Evolutionary conservation across 2,888 invertebrate species (phyloP).

Genomic region (Labia minor): DNA sequence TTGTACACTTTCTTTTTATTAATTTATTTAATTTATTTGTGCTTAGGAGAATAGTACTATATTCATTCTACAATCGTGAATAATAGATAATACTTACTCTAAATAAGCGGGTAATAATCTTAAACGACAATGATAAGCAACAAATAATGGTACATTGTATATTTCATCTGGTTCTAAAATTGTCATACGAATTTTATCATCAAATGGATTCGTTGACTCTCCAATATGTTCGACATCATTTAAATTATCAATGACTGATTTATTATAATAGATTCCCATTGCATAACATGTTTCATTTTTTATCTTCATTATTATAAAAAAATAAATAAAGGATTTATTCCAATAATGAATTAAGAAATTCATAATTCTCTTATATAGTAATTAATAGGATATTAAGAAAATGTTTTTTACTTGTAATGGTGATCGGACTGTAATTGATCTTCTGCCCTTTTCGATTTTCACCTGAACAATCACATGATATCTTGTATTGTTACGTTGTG

Average conservation of each 20-base stretch:
- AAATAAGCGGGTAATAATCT: slow-evolving; percentile 61
- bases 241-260: slow-evolving; percentile 53
- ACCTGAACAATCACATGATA: slow-evolving; percentile 61
- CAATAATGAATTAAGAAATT: too few relatives aligned
- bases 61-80: too few relatives aligned
- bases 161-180: slow-evolving; percentile 63
- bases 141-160: slow-evolving; percentile 63
- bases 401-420: slow-evolving; percentile 67
- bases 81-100: slow-evolving; percentile 60
- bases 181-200: slow-evolving; percentile 58
- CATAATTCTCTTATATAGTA: too few relatives aligned
- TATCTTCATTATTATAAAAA: slow-evolving; percentile 39
- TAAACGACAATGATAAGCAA: slow-evolving; percentile 70
- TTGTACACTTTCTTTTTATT: too few relatives aligned
- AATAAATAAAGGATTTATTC: neutral
- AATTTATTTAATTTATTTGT: too few relatives aligned
- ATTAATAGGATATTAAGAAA: too few relatives aligned
- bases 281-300: slow-evolving; percentile 68
- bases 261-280: slow-evolving; percentile 62
- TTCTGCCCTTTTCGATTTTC: slow-evolving; percentile 46
- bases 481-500: slow-evolving; percentile 46
- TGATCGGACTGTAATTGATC: slow-evolving; percentile 55
- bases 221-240: slow-evolving; percentile 54
- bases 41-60: too few relatives aligned
- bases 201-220: slow-evolving; percentile 61